Evolutionary conservation across 2,113 vertebrate species (phyloP).

Genomic region (Neomonachus schauinslandi): DNA sequence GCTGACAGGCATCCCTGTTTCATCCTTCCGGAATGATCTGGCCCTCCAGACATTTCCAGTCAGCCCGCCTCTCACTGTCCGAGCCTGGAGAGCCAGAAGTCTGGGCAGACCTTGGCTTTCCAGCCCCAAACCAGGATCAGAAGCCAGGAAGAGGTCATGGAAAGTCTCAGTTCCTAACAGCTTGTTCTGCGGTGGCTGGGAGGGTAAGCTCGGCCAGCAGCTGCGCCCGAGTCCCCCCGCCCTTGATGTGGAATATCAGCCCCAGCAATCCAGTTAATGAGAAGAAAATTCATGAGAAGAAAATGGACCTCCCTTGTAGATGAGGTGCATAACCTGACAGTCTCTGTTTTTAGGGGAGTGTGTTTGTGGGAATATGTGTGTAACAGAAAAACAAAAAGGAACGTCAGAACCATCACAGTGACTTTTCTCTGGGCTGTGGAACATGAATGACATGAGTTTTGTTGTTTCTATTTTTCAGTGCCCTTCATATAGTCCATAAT

Average conservation of each 20-base stretch:
- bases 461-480: not conserved
- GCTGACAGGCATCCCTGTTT: fast-evolving
- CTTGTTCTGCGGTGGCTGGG: not conserved
- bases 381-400: not conserved
- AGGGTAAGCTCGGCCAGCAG: fast-evolving
- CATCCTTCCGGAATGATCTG: not conserved
- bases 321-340: fast-evolving
- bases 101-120: not conserved
- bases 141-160: not conserved
- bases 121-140: not conserved
- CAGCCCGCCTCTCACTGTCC: not conserved
- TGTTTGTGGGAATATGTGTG: too few relatives aligned
- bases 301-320: not conserved
- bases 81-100: not conserved
- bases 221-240: fast-evolving
- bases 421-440: not conserved
- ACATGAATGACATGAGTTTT: not conserved
- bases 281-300: not conserved
- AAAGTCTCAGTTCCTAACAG: not conserved
- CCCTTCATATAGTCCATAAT: not conserved
- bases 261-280: not conserved
- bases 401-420: fast-evolving
- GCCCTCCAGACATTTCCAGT: not conserved
- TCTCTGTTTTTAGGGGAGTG: not conserved
- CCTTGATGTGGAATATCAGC: fast-evolving